Percentiles rank a stretch among this genome's conserved stretches.
These are phyloP conservation scores for Fukomys damarensis DNA, from an alignment of 2,113 vertebrate species.

Conservation along the genomic window DNA sequence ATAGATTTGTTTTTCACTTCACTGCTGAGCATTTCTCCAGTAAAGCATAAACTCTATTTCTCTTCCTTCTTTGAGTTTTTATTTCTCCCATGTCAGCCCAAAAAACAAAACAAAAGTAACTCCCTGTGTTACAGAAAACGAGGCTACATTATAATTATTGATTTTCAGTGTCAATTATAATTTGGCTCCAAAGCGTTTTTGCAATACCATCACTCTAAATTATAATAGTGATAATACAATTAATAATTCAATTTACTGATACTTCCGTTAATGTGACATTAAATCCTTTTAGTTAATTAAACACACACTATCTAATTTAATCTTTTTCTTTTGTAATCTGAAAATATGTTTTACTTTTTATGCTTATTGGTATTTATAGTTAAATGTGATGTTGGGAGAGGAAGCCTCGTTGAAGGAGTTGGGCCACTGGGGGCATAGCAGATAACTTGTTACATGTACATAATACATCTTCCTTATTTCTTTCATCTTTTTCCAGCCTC, in stretches of 20 bases:
- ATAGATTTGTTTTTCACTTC: conserved; percentile 6
- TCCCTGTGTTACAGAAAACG: not conserved
- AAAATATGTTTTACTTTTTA: not conserved
- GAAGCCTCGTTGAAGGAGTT: too few species aligned
- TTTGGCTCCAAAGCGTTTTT: not conserved
- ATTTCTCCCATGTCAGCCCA: not conserved
- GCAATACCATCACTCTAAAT: not conserved
- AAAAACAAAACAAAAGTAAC: not conserved
- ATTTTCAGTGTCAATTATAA: not conserved
- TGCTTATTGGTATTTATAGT: not conserved
- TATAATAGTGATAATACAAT: not conserved
- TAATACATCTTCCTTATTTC: not conserved
- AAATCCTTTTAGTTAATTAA: not conserved
- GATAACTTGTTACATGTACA: not conserved
- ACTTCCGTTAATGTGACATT: not conserved
- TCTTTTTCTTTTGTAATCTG: not conserved
- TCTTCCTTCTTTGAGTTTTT: conserved; percentile 26
- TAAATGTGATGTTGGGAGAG: too few species aligned
- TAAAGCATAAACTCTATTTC: conserved; percentile 8
- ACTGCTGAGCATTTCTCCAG: not conserved
- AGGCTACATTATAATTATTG: not conserved
- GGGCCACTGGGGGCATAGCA: too few species aligned
- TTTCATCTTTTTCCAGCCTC: not conserved
- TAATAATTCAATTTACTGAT: not conserved
- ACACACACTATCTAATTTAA: not conserved